phyloP scores from a whole-genome alignment of 2,888 invertebrate species.

The Chelonus formosanus region DNA sequence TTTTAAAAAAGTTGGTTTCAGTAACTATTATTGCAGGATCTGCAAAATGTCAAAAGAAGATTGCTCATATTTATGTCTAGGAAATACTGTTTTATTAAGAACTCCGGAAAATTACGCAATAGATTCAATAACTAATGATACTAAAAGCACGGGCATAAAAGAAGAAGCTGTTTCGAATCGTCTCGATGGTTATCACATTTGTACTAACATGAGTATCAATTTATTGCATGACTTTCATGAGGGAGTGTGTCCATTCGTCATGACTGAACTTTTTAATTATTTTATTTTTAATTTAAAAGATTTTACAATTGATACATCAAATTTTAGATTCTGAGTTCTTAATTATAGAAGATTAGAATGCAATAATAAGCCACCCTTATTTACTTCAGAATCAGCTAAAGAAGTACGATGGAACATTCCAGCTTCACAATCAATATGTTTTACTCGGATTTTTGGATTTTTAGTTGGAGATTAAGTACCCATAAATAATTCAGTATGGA shows the following conservation, averaged over 20 bases:
- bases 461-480: constrained; percentile 34
- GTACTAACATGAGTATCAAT: constrained; percentile 28
- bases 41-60: constrained; percentile 14
- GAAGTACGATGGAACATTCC: constrained; percentile 26
- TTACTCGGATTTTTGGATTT: constrained; percentile 21
- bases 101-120: constrained; percentile 22
- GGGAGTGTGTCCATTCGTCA: constrained; percentile 33
- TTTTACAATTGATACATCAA: constrained; percentile 31
- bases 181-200: constrained; percentile 28
- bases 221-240: constrained; percentile 36
- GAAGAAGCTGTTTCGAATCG: constrained; percentile 31
- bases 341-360: constrained; percentile 26
- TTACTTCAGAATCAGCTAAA: constrained; percentile 20
- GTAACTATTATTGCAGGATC: constrained; percentile 12
- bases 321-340: constrained; percentile 26
- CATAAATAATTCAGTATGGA: constrained; percentile 24
- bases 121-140: constrained; percentile 22
- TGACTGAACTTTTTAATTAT: constrained; percentile 33
- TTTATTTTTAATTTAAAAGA: constrained; percentile 34
- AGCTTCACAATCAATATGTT: constrained; percentile 27
- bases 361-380: constrained; percentile 18
- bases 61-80: constrained; percentile 16
- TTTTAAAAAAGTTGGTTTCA: too few species aligned
- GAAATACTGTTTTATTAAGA: constrained; percentile 13
- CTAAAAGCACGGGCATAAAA: constrained; percentile 23